These are phyloP conservation scores for Parnassius glacialis DNA, from an alignment of 2,888 invertebrate species.

Conservation along the genomic window DNA sequence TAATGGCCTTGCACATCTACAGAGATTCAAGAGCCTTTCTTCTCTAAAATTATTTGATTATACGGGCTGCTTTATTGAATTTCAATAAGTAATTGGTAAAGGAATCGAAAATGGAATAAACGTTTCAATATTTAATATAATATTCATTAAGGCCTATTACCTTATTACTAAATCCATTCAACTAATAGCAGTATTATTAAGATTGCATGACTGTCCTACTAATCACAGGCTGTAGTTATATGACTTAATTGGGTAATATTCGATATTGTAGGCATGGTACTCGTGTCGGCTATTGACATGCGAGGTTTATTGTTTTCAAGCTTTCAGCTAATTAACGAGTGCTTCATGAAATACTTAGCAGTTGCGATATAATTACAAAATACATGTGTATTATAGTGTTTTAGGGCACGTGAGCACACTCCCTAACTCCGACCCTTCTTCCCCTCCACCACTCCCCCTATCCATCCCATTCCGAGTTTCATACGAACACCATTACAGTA, in stretches of 20 bases:
- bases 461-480: slow-evolving; percentile 49
- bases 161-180: background rate
- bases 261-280: slow-evolving; percentile 17
- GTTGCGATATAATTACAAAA: slow-evolving; percentile 49
- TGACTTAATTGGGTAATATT: slow-evolving; percentile 28
- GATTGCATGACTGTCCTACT: slow-evolving; percentile 10
- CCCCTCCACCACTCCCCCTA: slow-evolving; percentile 43
- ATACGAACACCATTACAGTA: slow-evolving; percentile 75
- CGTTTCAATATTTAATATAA: too few species aligned
- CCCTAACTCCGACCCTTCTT: slow-evolving; percentile 47
- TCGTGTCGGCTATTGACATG: slow-evolving; percentile 30
- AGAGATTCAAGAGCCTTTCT: too few species aligned
- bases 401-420: slow-evolving; percentile 55
- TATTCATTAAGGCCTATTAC: background rate
- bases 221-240: slow-evolving; percentile 21
- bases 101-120: too few species aligned
- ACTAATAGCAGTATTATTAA: background rate
- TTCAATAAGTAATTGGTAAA: too few species aligned
- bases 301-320: slow-evolving; percentile 36
- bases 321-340: slow-evolving; percentile 39
- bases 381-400: slow-evolving; percentile 58
- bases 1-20: too few species aligned
- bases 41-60: too few species aligned
- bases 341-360: slow-evolving; percentile 31
- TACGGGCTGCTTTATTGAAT: too few species aligned